Evolutionary conservation across 2,797 vertebrate species (phyloP).

Genomic region (Propithecus deckenii): DNA sequence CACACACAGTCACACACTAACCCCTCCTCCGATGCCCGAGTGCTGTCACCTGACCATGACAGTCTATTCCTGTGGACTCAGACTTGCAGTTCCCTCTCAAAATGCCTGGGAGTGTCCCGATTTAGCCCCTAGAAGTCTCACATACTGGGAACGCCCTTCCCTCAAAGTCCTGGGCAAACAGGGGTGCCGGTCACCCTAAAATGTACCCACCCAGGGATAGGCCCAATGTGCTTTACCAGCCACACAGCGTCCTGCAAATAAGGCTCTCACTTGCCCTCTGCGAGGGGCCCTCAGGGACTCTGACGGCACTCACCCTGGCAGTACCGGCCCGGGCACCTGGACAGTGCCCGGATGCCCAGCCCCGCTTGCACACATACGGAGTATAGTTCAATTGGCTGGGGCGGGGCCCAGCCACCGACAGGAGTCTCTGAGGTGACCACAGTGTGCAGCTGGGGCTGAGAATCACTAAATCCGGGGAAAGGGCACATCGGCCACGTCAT

Average conservation of each 20-base stretch:
- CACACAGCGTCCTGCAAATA: neutral
- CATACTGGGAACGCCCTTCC: no score
- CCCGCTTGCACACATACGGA: fast-evolving
- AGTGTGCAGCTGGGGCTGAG: neutral
- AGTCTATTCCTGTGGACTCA: neutral
- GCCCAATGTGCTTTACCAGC: neutral
- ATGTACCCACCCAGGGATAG: neutral
- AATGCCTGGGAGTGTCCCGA: neutral
- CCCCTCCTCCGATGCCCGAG: neutral
- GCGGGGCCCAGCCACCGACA: neutral
- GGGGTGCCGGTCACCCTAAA: neutral
- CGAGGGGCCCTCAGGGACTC: neutral
- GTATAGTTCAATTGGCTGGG: neutral
- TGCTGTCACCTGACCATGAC: neutral
- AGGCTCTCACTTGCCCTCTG: neutral
- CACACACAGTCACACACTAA: neutral
- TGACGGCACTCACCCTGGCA: neutral
- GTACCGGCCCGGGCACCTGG: neutral
- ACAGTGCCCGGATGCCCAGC: neutral
- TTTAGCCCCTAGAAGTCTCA: neutral
- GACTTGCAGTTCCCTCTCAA: neutral
- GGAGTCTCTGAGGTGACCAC: neutral
- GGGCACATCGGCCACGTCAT: neutral
- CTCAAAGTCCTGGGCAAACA: neutral
- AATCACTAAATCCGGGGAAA: neutral